Evolutionary conservation across 2,113 vertebrate genomes (phyloP).

Genomic region (Calonectris borealis): DNA sequence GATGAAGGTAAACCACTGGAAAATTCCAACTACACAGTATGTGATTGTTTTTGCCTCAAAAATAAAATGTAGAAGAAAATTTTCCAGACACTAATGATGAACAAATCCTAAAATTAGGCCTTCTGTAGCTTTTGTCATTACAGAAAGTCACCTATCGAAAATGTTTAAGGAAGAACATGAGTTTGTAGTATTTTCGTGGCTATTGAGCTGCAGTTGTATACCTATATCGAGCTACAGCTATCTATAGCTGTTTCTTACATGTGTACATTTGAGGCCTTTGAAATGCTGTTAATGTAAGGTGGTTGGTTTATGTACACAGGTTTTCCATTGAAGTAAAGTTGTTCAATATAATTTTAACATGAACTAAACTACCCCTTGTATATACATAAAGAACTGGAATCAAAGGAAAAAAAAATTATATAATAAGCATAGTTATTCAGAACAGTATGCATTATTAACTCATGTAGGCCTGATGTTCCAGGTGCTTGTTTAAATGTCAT

Average conservation of each 20-base stretch:
- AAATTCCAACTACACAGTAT: background rate
- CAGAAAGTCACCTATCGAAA: slow-evolving; percentile 21
- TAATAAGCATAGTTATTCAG: background rate
- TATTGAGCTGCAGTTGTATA: background rate
- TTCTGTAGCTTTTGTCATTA: slow-evolving; percentile 39
- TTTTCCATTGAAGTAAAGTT: background rate
- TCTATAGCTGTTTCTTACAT: background rate
- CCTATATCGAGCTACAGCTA: background rate
- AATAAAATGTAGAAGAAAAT: background rate
- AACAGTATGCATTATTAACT: background rate
- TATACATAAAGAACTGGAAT: background rate
- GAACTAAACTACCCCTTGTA: background rate
- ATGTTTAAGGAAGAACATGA: background rate
- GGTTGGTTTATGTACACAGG: background rate
- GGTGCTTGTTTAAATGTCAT: background rate
- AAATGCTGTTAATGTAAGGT: background rate
- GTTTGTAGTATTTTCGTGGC: background rate
- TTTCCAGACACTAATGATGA: background rate
- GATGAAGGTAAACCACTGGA: background rate
- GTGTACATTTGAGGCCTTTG: background rate
- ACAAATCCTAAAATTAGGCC: background rate
- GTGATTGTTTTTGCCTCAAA: background rate
- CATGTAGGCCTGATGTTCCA: background rate
- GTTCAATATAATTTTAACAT: background rate
- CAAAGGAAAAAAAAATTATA: background rate